These are phyloP conservation scores for Incurvaria masculella DNA, from an alignment of 2,888 invertebrate genomes.

Conservation along the genomic window DNA sequence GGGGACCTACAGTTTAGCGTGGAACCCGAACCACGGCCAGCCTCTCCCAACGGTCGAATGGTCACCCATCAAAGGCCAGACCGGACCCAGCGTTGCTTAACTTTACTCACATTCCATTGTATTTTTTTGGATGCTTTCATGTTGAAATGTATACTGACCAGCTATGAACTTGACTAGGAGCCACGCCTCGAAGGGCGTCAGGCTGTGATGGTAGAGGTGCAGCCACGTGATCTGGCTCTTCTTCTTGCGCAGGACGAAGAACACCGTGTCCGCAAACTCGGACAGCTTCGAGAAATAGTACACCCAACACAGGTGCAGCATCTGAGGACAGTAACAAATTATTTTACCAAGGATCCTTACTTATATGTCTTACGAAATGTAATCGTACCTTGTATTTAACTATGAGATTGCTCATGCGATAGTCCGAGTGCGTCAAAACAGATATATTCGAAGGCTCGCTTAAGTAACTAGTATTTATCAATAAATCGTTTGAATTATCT, in stretches of 20 bases:
- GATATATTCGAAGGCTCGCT: too few relatives aligned
- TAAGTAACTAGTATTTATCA: too few relatives aligned
- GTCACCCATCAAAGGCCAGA: too few relatives aligned
- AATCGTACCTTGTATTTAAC: too few relatives aligned
- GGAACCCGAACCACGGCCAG: too few relatives aligned
- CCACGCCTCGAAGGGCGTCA: conserved; percentile 77
- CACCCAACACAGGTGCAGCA: conserved; percentile 85
- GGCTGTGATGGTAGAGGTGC: conserved; percentile 81
- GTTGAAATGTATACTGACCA: conserved; percentile 42
- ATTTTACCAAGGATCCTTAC: background rate
- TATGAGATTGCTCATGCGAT: too few relatives aligned
- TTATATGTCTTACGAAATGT: background rate
- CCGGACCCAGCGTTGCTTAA: background rate
- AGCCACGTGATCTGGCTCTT: conserved; percentile 80
- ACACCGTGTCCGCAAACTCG: conserved; percentile 84
- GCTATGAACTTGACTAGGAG: conserved; percentile 73
- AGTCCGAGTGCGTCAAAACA: too few relatives aligned
- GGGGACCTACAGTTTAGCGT: too few relatives aligned
- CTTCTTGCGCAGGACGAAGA: conserved; percentile 83
- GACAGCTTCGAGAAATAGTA: conserved; percentile 88
- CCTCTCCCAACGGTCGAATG: too few relatives aligned
- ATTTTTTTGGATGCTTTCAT: too few relatives aligned
- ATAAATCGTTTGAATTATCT: too few relatives aligned
- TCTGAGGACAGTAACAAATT: conserved; percentile 48
- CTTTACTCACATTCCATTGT: too few relatives aligned